Evolutionary conservation across 2,888 invertebrate species (phyloP).

Genomic region (Drosophila recens): DNA sequence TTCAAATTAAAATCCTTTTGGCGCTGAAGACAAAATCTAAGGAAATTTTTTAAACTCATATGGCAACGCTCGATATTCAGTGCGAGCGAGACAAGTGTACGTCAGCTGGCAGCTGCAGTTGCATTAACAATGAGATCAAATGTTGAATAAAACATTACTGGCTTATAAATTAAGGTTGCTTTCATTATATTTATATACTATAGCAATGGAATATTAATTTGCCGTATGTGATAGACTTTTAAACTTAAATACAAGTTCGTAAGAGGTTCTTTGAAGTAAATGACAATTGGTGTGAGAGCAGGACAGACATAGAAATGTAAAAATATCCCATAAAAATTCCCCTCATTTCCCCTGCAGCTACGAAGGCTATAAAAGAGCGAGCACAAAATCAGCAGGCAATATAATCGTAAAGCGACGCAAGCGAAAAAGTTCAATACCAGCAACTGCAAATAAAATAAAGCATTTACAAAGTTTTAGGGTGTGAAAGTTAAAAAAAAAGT

Average conservation of each 20-base stretch:
- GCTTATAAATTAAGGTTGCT: background rate
- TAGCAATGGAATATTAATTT: background rate
- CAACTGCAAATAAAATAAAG: background rate
- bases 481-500: constrained; percentile 14
- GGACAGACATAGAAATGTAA: background rate
- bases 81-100: constrained; percentile 27
- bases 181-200: background rate
- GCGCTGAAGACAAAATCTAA: background rate
- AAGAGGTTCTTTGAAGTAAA: background rate
- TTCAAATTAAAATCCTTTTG: background rate
- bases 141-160: background rate
- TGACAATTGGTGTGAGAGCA: constrained; percentile 6
- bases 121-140: constrained; percentile 10
- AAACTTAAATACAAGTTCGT: background rate
- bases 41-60: background rate
- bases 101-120: constrained; percentile 21
- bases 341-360: constrained; percentile 30
- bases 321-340: constrained; percentile 10
- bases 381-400: background rate
- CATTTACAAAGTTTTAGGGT: constrained; percentile 18
- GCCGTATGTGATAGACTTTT: fast-evolving
- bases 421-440: constrained; percentile 4
- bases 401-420: constrained; percentile 23
- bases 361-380: constrained; percentile 40
- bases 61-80: constrained; percentile 14